A percentile compares a stretch with the other conserved stretches of the same genome.
Conservation (phyloP, 2,113 vertebrate genomes). For the Opisthocomus hoazin region DNA sequence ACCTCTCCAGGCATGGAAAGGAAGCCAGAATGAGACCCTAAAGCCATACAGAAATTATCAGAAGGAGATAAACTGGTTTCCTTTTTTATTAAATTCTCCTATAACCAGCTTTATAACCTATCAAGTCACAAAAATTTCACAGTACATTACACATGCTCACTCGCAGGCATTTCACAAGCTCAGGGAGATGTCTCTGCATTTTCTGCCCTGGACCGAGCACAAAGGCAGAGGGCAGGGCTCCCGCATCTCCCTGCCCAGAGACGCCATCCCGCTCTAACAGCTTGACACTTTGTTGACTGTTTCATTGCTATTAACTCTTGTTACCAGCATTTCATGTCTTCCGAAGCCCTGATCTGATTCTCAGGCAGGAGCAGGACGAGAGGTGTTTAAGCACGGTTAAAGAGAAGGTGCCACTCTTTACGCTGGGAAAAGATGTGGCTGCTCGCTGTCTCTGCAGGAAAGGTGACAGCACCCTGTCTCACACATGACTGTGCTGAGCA, state of each 20-base stretch:
- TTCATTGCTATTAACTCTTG: background rate
- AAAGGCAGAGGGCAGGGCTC: slow-evolving; percentile 17
- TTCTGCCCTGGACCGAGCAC: background rate
- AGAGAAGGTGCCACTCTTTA: background rate
- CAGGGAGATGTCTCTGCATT: background rate
- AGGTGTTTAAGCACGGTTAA: background rate
- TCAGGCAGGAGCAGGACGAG: background rate
- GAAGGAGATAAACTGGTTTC: slow-evolving; percentile 60
- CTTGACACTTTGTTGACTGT: background rate
- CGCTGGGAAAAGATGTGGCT: background rate
- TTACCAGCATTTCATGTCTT: background rate
- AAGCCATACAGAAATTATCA: slow-evolving; percentile 50
- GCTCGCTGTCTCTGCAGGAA: background rate
- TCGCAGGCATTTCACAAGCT: slow-evolving; percentile 22
- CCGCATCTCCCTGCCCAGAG: background rate
- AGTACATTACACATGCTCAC: background rate
- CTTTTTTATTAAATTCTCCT: slow-evolving; percentile 62
- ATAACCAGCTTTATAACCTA: slow-evolving; percentile 60
- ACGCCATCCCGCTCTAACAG: background rate
- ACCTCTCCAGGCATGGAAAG: slow-evolving; percentile 17
- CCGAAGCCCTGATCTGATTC: background rate
- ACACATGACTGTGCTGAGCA: accelerated
- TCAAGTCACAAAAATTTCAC: slow-evolving; percentile 41
- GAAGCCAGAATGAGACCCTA: slow-evolving; percentile 37
- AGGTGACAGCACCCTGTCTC: accelerated